phyloP scores from a whole-genome alignment of 64 coral and sea anemone genomes.

The Montipora sp. region DNA sequence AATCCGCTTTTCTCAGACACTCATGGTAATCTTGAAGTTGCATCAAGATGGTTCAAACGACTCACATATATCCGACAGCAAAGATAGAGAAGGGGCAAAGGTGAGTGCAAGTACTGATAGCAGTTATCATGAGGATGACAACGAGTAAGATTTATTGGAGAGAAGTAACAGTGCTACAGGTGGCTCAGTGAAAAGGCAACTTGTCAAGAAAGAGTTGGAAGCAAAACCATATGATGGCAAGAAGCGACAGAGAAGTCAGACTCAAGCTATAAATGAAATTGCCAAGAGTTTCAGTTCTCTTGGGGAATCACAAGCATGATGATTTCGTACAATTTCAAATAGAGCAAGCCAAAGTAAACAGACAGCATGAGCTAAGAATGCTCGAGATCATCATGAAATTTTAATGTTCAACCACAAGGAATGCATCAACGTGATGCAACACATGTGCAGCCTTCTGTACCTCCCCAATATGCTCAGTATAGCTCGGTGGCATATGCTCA shows the following conservation, averaged over 20 bases:
- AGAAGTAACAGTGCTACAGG: neutral
- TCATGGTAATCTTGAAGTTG: constrained; percentile 31
- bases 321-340: neutral
- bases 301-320: constrained; percentile 8
- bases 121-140: neutral
- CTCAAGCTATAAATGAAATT: neutral
- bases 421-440: neutral
- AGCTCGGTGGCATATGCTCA: constrained; percentile 28
- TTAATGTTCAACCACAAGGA: constrained; percentile 5
- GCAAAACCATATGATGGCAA: neutral
- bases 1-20: constrained; percentile 38
- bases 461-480: neutral
- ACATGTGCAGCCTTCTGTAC: neutral
- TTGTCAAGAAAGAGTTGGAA: neutral
- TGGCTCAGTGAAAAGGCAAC: neutral
- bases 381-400: constrained; percentile 3
- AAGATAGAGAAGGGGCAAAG: neutral
- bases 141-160: constrained; percentile 16
- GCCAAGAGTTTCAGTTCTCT: constrained; percentile 7
- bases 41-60: neutral
- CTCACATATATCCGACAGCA: neutral
- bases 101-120: neutral
- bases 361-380: constrained; percentile 27
- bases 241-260: constrained; percentile 9
- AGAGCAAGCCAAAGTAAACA: constrained; percentile 8